A percentile compares a stretch with the other conserved stretches of the same genome.
These are phyloP conservation scores for Amiota minor DNA, from an alignment of 2,888 invertebrate species.

Conservation along the genomic window DNA sequence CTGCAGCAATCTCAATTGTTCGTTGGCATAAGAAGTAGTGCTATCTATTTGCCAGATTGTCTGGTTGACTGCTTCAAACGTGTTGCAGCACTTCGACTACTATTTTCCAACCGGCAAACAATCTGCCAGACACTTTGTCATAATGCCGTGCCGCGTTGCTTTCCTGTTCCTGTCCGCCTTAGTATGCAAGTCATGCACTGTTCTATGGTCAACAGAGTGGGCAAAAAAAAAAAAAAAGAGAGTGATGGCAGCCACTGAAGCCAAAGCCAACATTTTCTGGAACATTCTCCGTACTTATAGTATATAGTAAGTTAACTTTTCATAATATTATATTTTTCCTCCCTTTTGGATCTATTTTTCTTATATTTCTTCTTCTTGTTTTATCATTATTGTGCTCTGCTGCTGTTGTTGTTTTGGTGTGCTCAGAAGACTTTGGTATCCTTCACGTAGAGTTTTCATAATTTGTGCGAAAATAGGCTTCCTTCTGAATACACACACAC, in stretches of 20 bases:
- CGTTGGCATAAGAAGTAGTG: slow-evolving; percentile 26
- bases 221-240: background rate
- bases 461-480: slow-evolving; percentile 46
- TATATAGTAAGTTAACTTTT: slow-evolving; percentile 57
- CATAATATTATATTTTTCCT: slow-evolving; percentile 39
- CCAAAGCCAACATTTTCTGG: slow-evolving; percentile 47
- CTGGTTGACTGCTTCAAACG: slow-evolving; percentile 34
- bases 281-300: slow-evolving; percentile 67
- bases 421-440: slow-evolving; percentile 7
- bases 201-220: background rate
- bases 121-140: background rate
- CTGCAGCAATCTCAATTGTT: no score
- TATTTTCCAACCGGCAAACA: slow-evolving; percentile 46
- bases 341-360: background rate
- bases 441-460: slow-evolving; percentile 50
- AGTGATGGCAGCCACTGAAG: background rate
- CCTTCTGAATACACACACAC: no score
- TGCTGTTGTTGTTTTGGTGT: background rate
- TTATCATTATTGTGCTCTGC: background rate
- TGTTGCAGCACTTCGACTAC: background rate
- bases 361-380: background rate
- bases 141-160: background rate
- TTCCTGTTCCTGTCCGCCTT: no score
- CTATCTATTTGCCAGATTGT: slow-evolving; percentile 58
- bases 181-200: background rate